Evolutionary conservation across 2,888 invertebrate species (phyloP).

Genomic region (Polydrusus pterygomalis): DNA sequence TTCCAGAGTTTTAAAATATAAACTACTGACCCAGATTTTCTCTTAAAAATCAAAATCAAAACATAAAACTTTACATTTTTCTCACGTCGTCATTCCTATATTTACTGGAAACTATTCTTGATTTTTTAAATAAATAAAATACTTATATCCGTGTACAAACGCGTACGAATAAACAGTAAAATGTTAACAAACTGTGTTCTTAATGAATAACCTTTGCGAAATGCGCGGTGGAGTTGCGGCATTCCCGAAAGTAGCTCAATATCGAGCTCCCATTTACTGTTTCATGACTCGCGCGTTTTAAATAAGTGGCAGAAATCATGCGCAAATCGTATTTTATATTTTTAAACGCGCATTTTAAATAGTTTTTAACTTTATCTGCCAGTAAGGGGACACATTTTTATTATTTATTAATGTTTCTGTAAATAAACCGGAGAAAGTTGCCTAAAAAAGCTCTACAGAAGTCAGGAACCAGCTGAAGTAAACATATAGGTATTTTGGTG

Average conservation of each 20-base stretch:
- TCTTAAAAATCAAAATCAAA: constrained; percentile 10
- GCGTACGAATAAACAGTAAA: constrained; percentile 26
- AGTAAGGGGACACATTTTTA: not conserved
- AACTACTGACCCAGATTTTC: constrained; percentile 32
- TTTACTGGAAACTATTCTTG: not conserved
- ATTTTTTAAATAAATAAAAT: constrained; percentile 10
- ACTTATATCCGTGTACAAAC: constrained; percentile 2
- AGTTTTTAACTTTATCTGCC: not conserved
- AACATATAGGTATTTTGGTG: no score
- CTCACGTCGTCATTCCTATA: constrained; percentile 3
- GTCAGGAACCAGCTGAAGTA: not conserved
- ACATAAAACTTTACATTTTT: constrained; percentile 22
- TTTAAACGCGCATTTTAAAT: not conserved
- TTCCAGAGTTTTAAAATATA: constrained; percentile 26
- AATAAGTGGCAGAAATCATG: constrained; percentile 36
- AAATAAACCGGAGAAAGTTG: not conserved
- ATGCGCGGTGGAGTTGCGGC: constrained; percentile 44
- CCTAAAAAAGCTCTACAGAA: not conserved
- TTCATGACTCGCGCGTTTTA: constrained; percentile 41
- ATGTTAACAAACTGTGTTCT: constrained; percentile 33
- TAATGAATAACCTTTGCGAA: constrained; percentile 44
- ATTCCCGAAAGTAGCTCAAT: constrained; percentile 50
- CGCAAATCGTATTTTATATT: constrained; percentile 17
- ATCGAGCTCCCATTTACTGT: constrained; percentile 42
- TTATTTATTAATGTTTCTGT: not conserved